Percentiles rank a stretch among this genome's conserved stretches.
Conservation (phyloP, 2,797 vertebrate genomes). For the Phrynocephalus forsythii region DNA sequence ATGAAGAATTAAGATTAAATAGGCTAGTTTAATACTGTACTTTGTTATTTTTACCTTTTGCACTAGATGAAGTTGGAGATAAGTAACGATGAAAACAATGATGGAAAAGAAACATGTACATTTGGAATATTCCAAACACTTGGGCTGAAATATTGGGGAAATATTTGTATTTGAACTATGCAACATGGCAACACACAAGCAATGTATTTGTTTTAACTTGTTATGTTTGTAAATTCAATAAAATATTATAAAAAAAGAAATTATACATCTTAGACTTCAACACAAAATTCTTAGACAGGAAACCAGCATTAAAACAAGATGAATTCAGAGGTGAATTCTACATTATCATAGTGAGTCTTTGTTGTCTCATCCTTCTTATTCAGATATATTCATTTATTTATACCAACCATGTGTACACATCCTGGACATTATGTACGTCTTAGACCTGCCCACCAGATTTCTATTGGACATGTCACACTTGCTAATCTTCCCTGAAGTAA, state of each 20-base stretch:
- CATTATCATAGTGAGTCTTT: background rate
- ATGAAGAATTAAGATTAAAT: too few species aligned
- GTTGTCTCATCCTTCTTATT: background rate
- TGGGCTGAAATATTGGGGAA: too few species aligned
- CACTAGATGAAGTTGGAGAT: too few species aligned
- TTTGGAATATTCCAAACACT: too few species aligned
- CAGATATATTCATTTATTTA: conserved; percentile 16
- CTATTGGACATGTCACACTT: background rate
- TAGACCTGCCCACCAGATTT: conserved; percentile 10
- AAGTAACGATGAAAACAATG: too few species aligned
- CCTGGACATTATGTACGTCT: background rate
- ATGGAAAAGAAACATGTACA: too few species aligned
- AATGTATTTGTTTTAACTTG: too few species aligned
- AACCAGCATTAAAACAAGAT: background rate
- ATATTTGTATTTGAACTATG: too few species aligned
- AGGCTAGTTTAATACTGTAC: too few species aligned
- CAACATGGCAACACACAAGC: too few species aligned
- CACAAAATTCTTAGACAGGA: conserved; percentile 12
- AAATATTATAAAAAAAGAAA: background rate
- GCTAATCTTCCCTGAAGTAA: conserved; percentile 36
- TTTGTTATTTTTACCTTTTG: too few species aligned
- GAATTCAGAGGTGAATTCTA: conserved; percentile 2
- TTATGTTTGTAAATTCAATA: too few species aligned
- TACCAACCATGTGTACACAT: background rate
- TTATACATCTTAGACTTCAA: background rate